These are phyloP conservation scores for Gorsachius magnificus DNA, from an alignment of 2,797 vertebrate species.

Conservation along the genomic window DNA sequence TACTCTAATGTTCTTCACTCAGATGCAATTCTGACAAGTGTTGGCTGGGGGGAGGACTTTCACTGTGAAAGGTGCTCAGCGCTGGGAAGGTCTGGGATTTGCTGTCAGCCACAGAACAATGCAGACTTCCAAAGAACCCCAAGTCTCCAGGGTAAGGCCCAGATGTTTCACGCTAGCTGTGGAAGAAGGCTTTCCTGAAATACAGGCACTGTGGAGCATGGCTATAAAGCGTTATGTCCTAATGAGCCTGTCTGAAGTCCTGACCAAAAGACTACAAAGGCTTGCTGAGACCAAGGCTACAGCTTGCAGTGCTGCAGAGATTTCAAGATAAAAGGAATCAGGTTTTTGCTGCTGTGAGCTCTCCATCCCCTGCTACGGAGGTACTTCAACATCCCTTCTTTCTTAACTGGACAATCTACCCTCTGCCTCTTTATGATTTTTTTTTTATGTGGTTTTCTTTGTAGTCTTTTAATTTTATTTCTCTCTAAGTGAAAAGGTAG, in stretches of 20 bases:
- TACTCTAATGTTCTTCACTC: not conserved
- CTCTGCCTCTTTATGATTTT: not conserved
- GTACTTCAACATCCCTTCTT: not conserved
- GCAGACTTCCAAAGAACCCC: not conserved
- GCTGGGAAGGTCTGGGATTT: not conserved
- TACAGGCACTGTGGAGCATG: not conserved
- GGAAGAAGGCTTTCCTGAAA: not conserved
- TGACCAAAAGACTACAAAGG: not conserved
- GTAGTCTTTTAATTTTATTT: not conserved
- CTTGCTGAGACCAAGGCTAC: not conserved
- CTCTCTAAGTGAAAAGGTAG: not conserved
- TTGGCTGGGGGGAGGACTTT: not conserved
- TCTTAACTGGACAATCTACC: not conserved
- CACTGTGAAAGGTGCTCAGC: not conserved
- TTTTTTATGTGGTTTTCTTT: not conserved
- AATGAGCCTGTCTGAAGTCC: not conserved
- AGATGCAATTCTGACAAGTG: not conserved
- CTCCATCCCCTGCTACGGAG: not conserved
- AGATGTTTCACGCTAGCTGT: not conserved
- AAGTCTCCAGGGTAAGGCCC: not conserved
- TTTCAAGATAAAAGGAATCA: not conserved
- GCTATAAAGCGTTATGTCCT: not conserved
- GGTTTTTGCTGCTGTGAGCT: not conserved
- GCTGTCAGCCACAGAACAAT: not conserved
- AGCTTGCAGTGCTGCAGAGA: not conserved